Base-by-base conservation (phyloP, 2,888 invertebrate genomes). In the Drosophila demipolita region DNA sequence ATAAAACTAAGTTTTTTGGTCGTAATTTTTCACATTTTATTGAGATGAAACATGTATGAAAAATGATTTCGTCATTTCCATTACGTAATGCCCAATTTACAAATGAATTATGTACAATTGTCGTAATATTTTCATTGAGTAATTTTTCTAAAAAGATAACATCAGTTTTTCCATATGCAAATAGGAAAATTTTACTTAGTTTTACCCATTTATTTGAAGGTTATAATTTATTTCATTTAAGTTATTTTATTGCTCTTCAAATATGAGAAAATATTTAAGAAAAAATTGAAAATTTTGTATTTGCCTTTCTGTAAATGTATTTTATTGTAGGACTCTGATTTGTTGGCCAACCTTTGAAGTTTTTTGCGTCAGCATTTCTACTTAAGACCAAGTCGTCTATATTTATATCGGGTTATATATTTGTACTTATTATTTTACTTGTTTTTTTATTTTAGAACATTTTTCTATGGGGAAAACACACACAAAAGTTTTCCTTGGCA, bases 11-110 rank as follows among this genome's bases (percentile, higher is more conserved):
- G 66, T 64, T 87, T 71, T 73, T 62, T 48, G 42, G 23, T 65
- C 64, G 67, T 76, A 61, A 82, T 85, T 80, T 82, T 80, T 75
- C 71, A 76, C 75, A 75, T 89, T 89, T 89, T 80, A 89, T 90
- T 75, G 81, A 45, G 68, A 72, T 85, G 73, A 78, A 15, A 8
- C 8, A 15, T 75, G 80, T 88, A 89, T 78, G 29, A 6, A 29
- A 29, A 29, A 29, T 29, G 45, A 68, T 89, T 88, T 83, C 90
- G 86, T 86, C 88, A 83, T 67, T 80, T 63, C 58, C 71, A 75
- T 82, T 82, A 78, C 82, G 71, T 69, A 82, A 82, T 55, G 17
- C 29, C 5, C 6, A 29, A 5, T 29, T 1, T 8, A 76, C 54
- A 75, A 58, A 74, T 83, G 89, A 89, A 70, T 89, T 83, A 87